Evolutionary conservation across 1,140 invertebrate genomes (phyloP), one percentile per base, ranked within the genome.

Genomic region (Xylocopa sonorina): DNA sequence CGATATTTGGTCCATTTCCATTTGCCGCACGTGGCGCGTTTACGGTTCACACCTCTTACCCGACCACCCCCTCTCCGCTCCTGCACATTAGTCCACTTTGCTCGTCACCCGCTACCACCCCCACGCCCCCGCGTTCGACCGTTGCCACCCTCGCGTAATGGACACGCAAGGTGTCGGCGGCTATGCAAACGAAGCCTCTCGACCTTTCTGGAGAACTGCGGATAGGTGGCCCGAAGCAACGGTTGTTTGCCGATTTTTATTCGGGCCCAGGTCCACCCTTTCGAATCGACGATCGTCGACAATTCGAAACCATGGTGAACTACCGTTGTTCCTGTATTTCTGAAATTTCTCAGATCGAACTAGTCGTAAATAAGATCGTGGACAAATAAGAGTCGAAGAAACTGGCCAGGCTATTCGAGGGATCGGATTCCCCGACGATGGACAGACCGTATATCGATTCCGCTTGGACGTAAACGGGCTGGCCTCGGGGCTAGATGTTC

Each of bases 1-100:
- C 89, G 89, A 92, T 91, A 91, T 90, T 91, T 91, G 91, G 89
- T 92, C 89, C 91, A 91, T 91, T 91, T 92, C 92, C 92, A 92
- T 92, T 92, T 90, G 91, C 77, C 89, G 90, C 92, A 92, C 92
- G 92, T 92, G 91, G 89, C 91, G 90, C 91, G 87, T 87, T 89
- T 88, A 89, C 86, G 83, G 84, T 88, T 90, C 89, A 83, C 89
- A 90, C 89, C 87, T 90, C 86, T 88, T 88, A 87, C 81, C 60
- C 68, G 64, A 62, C n/a, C n/a, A n/a, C n/a, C 78, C 75, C 29
- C 76, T 72, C 64, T 57, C 62, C 62, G 32, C 46, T 67, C 67
- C 72, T 69, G 43, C 78, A 58, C 62, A 29, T 29, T 73, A 32
- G 55, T 74, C 51, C 71, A 69, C 58, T 64, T n/a, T 60, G 46